A percentile compares a stretch with the other conserved stretches of the same genome.
Conservation (phyloP, 2,888 invertebrate genomes). For the Drosophila incognita region DNA sequence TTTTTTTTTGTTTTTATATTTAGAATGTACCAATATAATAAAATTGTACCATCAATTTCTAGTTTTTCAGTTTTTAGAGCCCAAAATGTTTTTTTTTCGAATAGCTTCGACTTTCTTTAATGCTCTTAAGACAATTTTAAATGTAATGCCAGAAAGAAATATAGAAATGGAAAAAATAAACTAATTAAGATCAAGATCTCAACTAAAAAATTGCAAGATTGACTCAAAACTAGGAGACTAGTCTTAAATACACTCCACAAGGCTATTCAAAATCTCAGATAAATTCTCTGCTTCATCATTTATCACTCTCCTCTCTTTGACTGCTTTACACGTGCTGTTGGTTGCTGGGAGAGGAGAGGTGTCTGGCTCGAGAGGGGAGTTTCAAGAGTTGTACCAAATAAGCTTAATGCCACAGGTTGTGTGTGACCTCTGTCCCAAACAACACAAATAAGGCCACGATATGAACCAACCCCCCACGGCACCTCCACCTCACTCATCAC, state of each 20-base stretch:
- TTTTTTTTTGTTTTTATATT: not conserved
- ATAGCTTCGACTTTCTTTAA: not conserved
- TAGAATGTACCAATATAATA: not conserved
- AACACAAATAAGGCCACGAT: constrained; percentile 1
- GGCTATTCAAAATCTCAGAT: not conserved
- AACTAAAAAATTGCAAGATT: not conserved
- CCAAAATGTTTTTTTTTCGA: too few species aligned
- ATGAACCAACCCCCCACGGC: not conserved
- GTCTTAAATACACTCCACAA: not conserved
- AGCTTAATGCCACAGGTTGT: constrained; percentile 46
- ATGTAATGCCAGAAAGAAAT: not conserved
- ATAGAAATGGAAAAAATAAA: not conserved
- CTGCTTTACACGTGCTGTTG: not conserved
- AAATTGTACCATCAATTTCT: not conserved
- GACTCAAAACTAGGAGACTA: not conserved
- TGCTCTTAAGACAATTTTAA: not conserved
- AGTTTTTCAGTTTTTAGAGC: not conserved
- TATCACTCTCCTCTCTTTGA: not conserved
- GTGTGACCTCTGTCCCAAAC: constrained; percentile 15
- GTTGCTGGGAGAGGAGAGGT: not conserved
- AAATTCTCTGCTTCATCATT: not conserved
- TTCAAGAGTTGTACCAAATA: not conserved
- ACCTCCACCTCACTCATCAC: not conserved
- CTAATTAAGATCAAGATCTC: not conserved
- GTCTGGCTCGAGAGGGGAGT: not conserved